These are phyloP conservation scores for Caiman crocodilus DNA, from an alignment of 2,797 vertebrate species.

Conservation along the genomic window DNA sequence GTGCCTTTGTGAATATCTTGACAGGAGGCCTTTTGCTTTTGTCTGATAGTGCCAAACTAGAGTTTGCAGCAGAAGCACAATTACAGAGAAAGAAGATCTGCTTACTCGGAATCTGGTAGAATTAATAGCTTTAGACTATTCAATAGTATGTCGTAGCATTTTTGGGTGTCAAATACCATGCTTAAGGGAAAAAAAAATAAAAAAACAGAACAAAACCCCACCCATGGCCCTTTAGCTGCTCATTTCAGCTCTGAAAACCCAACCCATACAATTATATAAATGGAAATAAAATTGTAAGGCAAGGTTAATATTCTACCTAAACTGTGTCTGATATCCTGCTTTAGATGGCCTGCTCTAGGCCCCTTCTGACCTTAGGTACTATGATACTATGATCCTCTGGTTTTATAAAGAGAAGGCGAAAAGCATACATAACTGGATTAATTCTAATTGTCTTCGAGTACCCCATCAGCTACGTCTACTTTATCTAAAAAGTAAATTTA, in stretches of 20 bases:
- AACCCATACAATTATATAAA: neutral
- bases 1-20: neutral
- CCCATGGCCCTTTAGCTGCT: neutral
- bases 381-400: too few relatives aligned
- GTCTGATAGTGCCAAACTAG: neutral
- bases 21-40: neutral
- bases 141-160: neutral
- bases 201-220: neutral
- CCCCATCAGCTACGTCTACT: neutral
- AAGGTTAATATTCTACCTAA: neutral
- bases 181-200: neutral
- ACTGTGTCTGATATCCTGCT: neutral
- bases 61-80: neutral
- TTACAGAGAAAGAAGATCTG: conserved; percentile 29
- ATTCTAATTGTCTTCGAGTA: neutral
- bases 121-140: conserved; percentile 6
- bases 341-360: too few relatives aligned
- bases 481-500: too few relatives aligned
- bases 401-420: neutral
- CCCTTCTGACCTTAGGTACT: too few relatives aligned
- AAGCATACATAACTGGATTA: neutral
- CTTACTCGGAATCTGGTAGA: neutral
- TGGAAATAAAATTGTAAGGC: too few relatives aligned
- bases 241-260: neutral
- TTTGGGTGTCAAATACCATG: neutral